Base-by-base conservation (phyloP, 2,888 invertebrate species). In the Drosophila percnosoma region DNA sequence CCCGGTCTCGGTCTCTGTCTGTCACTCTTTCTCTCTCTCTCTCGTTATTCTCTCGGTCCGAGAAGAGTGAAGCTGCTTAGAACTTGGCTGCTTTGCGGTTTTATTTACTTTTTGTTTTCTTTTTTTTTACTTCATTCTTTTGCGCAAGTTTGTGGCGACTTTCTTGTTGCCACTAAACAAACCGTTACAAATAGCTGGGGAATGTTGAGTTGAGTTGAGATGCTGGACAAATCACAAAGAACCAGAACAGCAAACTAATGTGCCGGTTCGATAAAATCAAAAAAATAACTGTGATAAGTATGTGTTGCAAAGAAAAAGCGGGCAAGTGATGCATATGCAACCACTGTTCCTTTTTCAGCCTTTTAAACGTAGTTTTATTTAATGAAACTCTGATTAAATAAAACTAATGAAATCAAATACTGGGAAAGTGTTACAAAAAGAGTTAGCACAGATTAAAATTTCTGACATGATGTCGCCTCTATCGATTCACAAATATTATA, bases 161-260 rank as follows among this genome's bases (percentile, higher is more conserved):
- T 77, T 73, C 57, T 75, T 53, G 64, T 40, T 67, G 42, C 71
- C 75, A 77, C 78, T 70, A 80, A 78, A 68, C 68, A 78, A 76
- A 82, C 85, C 78, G 85, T 84, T 84, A 78, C 83, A 83, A 79
- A 86, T 83, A 57, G 54, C 80, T 73, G 78, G 80, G 73, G 73
- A 82, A 83, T 73, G 77, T 82, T 61, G 62, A 62, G 38, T 61
- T 45, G 15, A 57, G 34, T 27, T 42, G 54, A 55, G 68, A 61
- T 59, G 72, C 58, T 66, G 72, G 59, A 72, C 71, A 78, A 70
- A 73, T 68, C 33, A 63, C 29, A 68, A 63, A 67, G 51, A 72
- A 69, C 38, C 65, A 77, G 66, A 68, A 75, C 62, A 68, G 52
- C 45, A 52, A 68, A 73, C 60, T 70, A 64, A 67, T 75, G 75